Conservation (phyloP, 2,797 vertebrate genomes). For the Sandelia bainsii region DNA sequence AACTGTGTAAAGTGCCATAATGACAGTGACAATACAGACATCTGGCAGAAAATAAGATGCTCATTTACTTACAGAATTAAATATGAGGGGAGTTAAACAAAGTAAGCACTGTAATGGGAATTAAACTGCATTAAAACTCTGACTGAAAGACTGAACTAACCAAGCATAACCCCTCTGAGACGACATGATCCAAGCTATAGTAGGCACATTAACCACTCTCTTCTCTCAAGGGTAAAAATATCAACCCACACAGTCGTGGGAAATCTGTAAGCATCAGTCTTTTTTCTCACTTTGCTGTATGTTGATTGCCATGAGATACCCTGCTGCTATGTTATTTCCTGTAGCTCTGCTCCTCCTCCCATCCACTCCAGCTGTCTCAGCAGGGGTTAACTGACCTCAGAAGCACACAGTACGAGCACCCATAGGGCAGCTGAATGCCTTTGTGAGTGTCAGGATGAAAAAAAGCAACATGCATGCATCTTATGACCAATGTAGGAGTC, state of each 20-base stretch:
- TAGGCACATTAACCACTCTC: constrained; percentile 50
- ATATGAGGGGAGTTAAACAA: constrained; percentile 4
- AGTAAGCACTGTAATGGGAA: constrained; percentile 10
- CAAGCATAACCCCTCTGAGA: constrained; percentile 47
- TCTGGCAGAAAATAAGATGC: constrained; percentile 18
- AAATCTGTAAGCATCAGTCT: constrained; percentile 46
- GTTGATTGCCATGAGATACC: constrained; percentile 77
- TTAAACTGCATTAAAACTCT: constrained; percentile 18
- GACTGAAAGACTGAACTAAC: constrained; percentile 5
- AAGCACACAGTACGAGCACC: constrained; percentile 65
- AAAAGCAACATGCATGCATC: constrained; percentile 39
- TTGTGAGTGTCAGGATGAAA: constrained; percentile 55
- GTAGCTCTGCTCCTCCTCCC: constrained; percentile 63
- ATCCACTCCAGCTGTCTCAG: constrained; percentile 68
- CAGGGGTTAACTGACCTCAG: constrained; percentile 72
- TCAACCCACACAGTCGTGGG: constrained; percentile 57
- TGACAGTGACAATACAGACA: constrained; percentile 4
- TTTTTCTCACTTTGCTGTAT: constrained; percentile 69
- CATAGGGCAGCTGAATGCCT: constrained; percentile 63
- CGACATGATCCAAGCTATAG: constrained; percentile 37
- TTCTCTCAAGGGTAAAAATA: constrained; percentile 63
- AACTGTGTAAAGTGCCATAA: constrained; percentile 27
- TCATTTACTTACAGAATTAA: constrained; percentile 16
- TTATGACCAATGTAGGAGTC: constrained; percentile 58
- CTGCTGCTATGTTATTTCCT: constrained; percentile 83